These are phyloP conservation scores for Hyalella azteca DNA, from an alignment of 2,888 invertebrate species.

Conservation along the genomic window DNA sequence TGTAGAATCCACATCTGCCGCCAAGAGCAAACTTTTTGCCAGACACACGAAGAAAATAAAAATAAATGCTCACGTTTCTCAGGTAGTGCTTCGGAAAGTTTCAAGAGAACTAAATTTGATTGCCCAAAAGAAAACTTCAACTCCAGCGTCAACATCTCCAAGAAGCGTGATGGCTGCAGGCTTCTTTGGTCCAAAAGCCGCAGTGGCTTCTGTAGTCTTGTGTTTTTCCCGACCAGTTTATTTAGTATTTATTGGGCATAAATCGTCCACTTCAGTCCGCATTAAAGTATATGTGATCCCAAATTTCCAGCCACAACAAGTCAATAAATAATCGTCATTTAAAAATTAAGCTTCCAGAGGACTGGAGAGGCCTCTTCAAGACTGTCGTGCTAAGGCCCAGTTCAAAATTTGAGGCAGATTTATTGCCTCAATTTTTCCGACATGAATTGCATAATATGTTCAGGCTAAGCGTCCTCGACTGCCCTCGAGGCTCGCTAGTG, in stretches of 20 bases:
- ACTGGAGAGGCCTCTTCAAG: conserved; percentile 1
- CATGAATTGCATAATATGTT: too few relatives aligned
- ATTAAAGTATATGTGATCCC: background rate
- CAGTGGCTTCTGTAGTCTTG: background rate
- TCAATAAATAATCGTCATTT: too few relatives aligned
- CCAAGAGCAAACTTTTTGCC: too few relatives aligned
- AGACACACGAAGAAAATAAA: conserved; percentile 1
- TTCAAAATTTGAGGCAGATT: too few relatives aligned
- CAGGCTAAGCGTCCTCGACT: too few relatives aligned
- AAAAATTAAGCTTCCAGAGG: too few relatives aligned
- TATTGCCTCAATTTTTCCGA: too few relatives aligned
- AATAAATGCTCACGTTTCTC: background rate
- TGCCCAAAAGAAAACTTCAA: background rate
- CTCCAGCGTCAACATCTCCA: background rate
- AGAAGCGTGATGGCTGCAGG: background rate
- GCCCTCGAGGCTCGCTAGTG: too few relatives aligned
- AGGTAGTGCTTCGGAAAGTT: background rate
- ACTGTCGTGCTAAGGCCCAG: too few relatives aligned
- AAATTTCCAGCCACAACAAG: background rate
- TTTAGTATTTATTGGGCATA: background rate
- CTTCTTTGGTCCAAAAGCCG: background rate
- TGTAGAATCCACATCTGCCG: too few relatives aligned
- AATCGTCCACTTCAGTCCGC: background rate
- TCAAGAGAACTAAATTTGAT: conserved; percentile 18
- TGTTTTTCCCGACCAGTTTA: background rate